These are phyloP conservation scores for Cosmorhoe ocellata DNA, from an alignment of 2,888 invertebrate genomes.

Conservation along the genomic window DNA sequence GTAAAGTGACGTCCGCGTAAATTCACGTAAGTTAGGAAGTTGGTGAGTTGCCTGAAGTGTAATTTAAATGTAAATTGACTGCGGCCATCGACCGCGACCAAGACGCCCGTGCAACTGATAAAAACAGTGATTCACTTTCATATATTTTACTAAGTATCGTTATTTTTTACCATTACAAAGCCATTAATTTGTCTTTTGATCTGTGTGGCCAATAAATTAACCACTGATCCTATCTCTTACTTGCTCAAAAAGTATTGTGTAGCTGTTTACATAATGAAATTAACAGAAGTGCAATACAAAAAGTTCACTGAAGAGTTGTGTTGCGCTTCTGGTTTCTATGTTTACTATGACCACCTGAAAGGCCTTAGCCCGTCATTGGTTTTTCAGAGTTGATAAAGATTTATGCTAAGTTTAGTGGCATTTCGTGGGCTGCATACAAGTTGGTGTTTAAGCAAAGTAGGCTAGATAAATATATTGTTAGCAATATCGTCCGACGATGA, in stretches of 20 bases:
- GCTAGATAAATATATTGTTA: neutral
- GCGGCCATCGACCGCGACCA: conserved; percentile 14
- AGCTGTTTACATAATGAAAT: too few species aligned
- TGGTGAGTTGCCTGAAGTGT: conserved; percentile 19
- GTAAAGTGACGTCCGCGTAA: conserved; percentile 10
- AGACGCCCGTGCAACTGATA: neutral
- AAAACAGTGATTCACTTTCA: conserved; percentile 1
- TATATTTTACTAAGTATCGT: too few species aligned
- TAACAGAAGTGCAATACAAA: too few species aligned
- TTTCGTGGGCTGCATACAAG: conserved; percentile 22
- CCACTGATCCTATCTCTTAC: too few species aligned
- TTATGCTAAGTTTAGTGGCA: conserved; percentile 21
- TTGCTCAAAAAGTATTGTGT: too few species aligned
- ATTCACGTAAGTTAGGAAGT: conserved; percentile 17
- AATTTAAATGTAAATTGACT: conserved; percentile 25
- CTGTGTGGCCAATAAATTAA: too few species aligned
- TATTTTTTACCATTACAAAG: too few species aligned
- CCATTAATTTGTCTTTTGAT: too few species aligned
- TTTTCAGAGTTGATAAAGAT: conserved; percentile 25
- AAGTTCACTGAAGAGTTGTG: too few species aligned
- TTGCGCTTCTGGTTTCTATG: neutral
- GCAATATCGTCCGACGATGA: too few species aligned
- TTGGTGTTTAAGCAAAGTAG: conserved; percentile 8
- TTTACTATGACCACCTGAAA: conserved; percentile 13
- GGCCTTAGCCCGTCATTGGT: conserved; percentile 20